A percentile compares a stretch with the other conserved stretches of the same genome.
These are phyloP conservation scores for Mystacornis crossleyi DNA, from an alignment of 2,113 vertebrate species.

Conservation along the genomic window DNA sequence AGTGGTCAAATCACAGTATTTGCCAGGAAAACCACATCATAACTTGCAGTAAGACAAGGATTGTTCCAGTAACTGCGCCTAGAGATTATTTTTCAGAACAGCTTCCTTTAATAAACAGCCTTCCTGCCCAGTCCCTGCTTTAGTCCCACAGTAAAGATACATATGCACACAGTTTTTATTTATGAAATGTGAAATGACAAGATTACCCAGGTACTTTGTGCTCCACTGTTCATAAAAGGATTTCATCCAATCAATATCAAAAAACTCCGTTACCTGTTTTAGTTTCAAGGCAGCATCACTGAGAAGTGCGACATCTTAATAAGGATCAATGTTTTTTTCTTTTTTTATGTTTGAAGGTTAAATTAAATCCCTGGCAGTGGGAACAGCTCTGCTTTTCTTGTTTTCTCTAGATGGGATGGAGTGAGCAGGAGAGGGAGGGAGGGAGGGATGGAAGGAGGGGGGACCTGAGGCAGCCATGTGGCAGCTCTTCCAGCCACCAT, in stretches of 20 bases:
- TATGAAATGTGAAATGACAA: background rate
- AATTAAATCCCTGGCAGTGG: background rate
- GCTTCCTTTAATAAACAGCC: background rate
- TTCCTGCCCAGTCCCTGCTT: background rate
- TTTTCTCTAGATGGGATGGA: background rate
- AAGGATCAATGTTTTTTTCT: background rate
- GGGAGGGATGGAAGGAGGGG: background rate
- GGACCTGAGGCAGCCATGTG: fast-evolving
- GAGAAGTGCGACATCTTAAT: background rate
- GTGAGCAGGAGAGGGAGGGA: background rate
- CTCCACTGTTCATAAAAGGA: background rate
- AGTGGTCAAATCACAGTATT: background rate
- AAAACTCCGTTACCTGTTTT: background rate
- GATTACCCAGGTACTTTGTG: background rate
- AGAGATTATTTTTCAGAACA: background rate
- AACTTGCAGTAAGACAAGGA: background rate
- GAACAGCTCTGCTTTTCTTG: background rate
- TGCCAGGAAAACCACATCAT: slow-evolving; percentile 9
- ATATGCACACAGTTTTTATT: background rate
- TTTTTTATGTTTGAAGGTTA: background rate
- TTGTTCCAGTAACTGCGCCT: background rate
- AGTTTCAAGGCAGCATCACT: background rate
- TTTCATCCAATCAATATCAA: background rate
- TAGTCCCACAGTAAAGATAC: background rate
- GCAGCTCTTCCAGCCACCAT: background rate